phyloP scores from a whole-genome alignment of 2,113 vertebrate species.

The Lathamus discolor region DNA sequence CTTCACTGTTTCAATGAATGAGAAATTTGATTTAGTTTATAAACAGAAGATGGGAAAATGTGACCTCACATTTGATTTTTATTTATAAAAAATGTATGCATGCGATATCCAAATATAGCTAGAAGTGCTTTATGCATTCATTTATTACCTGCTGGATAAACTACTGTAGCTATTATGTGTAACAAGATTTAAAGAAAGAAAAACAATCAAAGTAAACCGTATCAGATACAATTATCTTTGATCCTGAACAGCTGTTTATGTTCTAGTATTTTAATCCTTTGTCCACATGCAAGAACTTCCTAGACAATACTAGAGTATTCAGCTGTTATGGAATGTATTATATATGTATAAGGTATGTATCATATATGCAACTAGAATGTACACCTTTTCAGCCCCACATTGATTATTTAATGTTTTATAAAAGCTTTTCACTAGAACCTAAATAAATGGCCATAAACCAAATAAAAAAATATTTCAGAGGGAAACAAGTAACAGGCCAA shows the following conservation, averaged over 20 bases:
- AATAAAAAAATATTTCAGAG: slow-evolving; percentile 57
- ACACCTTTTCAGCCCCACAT: slow-evolving; percentile 50
- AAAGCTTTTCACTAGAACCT: slow-evolving; percentile 70
- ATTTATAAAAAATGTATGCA: slow-evolving; percentile 83
- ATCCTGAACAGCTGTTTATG: slow-evolving; percentile 37
- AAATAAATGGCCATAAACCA: slow-evolving; percentile 60
- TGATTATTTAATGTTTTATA: slow-evolving; percentile 69
- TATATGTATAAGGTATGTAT: slow-evolving; percentile 35
- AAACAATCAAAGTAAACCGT: neutral
- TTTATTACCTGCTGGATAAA: slow-evolving; percentile 71
- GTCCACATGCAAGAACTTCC: neutral
- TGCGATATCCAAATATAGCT: slow-evolving; percentile 59
- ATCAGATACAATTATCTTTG: slow-evolving; percentile 9
- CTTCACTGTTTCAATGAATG: slow-evolving; percentile 99
- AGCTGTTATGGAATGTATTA: slow-evolving; percentile 27
- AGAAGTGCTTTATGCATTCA: slow-evolving; percentile 72
- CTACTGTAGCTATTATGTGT: slow-evolving; percentile 62
- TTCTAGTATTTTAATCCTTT: slow-evolving; percentile 26
- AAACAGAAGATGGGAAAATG: slow-evolving; percentile 98
- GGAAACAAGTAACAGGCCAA: slow-evolving; percentile 55
- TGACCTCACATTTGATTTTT: slow-evolving; percentile 93
- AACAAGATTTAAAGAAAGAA: slow-evolving; percentile 27
- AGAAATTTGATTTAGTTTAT: slow-evolving; percentile 94
- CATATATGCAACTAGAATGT: slow-evolving; percentile 49
- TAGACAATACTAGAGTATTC: neutral